Base-by-base conservation (phyloP, 1,140 invertebrate genomes). In the Drosophila sulfurigaster region DNA sequence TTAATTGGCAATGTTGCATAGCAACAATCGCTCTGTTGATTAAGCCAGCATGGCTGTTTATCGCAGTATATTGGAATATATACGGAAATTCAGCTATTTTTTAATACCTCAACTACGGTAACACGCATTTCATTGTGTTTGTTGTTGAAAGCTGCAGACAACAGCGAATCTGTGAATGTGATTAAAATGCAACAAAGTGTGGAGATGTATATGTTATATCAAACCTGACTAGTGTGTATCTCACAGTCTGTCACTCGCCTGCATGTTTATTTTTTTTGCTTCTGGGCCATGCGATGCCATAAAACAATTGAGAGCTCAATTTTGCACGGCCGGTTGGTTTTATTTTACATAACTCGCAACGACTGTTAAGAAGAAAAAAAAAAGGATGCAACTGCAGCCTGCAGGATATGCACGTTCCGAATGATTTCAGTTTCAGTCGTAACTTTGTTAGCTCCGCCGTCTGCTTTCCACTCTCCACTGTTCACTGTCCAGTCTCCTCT, bases 251-350 rank as follows among this genome's bases (percentile, higher is more conserved):
- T 28, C 45, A 3, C n/a, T 3, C 13, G 16, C 38, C 28, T 38
- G 16, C 38, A 11, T 46, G 7, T 30, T 41, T 62, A 13, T 63
- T 41, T 43, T 41, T 58, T 67, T 69, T 25, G 20, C 0, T 71
- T 75, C 54, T 71, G 66, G 54, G 56, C 30, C 79, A 76, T 68
- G 46, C 41, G 58, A 52, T 60, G 64, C 64, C 71, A 82, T 82
- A 86, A 86, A 87, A 82, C 82, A 87, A 86, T 87, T 76, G 82
- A 87, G 82, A 70, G 67, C 82, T 87, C 79, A 81, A 86, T 85
- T 75, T 75, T 78, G 74, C 38, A 57, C 81, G 66, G 63, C 58
- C 58, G 62, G 75, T 45, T 71, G 74, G 65, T 75, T 78, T 86
- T 81, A 60, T 68, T 75, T 64, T 79, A 72, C 74, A 82, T 79